These are phyloP conservation scores for Notothenia coriiceps DNA, from an alignment of 2,113 vertebrate genomes.

Conservation along the genomic window DNA sequence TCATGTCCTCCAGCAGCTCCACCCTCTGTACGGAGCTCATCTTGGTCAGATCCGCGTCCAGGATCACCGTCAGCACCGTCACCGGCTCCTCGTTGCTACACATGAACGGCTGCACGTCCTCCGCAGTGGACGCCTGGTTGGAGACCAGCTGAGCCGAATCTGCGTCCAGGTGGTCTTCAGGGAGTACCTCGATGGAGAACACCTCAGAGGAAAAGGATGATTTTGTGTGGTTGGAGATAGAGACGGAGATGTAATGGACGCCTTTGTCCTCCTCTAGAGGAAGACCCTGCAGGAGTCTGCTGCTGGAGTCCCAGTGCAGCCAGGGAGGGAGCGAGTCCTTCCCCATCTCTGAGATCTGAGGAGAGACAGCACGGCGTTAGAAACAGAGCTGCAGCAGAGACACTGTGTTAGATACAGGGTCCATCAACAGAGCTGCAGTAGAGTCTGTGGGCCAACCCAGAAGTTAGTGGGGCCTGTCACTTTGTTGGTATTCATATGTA, in stretches of 20 bases:
- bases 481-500: background rate
- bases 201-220: conserved; percentile 82
- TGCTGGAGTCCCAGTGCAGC: conserved; percentile 90
- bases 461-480: too few species aligned
- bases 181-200: conserved; percentile 94
- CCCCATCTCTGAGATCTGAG: conserved; percentile 90
- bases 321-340: conserved; percentile 92
- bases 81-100: conserved; percentile 90
- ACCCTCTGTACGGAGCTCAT: conserved; percentile 94
- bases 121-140: conserved; percentile 74
- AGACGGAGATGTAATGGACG: conserved; percentile 92
- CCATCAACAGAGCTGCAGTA: background rate
- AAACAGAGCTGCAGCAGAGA: background rate
- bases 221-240: conserved; percentile 84
- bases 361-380: background rate
- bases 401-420: too few species aligned
- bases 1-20: conserved; percentile 91
- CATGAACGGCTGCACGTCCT: conserved; percentile 79
- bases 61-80: conserved; percentile 94
- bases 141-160: conserved; percentile 82
- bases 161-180: conserved; percentile 90
- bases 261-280: conserved; percentile 95
- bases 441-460: too few species aligned
- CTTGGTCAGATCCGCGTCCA: conserved; percentile 97
- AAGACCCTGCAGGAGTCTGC: conserved; percentile 89